Evolutionary conservation across 1,140 invertebrate species (phyloP), one percentile per base, ranked within the genome.

Genomic region (Lethrus apterus): DNA sequence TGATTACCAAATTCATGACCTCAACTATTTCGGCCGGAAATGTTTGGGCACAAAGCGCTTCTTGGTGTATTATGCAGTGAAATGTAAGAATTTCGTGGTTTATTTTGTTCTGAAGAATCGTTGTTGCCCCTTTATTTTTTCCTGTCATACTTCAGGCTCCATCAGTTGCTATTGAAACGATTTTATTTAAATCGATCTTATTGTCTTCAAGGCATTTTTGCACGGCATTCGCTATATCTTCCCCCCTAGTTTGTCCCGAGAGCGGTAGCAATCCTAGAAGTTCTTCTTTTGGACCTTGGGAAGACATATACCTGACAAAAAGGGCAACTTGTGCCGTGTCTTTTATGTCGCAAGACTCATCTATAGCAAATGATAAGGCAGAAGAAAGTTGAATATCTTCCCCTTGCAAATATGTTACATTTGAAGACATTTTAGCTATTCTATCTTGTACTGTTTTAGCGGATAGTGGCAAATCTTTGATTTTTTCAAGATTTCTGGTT

Each of bases 1-100:
- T 33, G 14, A 33, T 13, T 33, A 11, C 31, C 14, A 33, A 33
- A 14, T 33, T 33, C 31, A 14, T 33, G 14, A 15, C 14, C 9
- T 33, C 14, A 11, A 9, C 14, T 11, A 33, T 33, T 33, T 55
- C 56, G 30, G 42, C 52, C 35, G 55, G 57, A 60, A 59, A 59
- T 55, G 50, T 57, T 53, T 59, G 55, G 21, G 46, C 48, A 61
- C 57, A 59, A 56, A 63, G 52, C 23, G 58, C 48, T 57, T 60
- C 52, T 44, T 51, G 50, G 41, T 59, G 34, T 4, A 36, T 52
- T 51, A 62, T 62, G 50, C 56, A 60, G 40, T 62, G 52, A 49
- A 52, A 59, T 24, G 47, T 51, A 46, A 59, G 48, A 34, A 59
- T 56, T 50, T 61, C 54, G 54, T 62, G 54, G 43, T 62, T 50